These are phyloP conservation scores for Diadegma fenestrale DNA, from an alignment of 2,888 invertebrate species.

Conservation along the genomic window DNA sequence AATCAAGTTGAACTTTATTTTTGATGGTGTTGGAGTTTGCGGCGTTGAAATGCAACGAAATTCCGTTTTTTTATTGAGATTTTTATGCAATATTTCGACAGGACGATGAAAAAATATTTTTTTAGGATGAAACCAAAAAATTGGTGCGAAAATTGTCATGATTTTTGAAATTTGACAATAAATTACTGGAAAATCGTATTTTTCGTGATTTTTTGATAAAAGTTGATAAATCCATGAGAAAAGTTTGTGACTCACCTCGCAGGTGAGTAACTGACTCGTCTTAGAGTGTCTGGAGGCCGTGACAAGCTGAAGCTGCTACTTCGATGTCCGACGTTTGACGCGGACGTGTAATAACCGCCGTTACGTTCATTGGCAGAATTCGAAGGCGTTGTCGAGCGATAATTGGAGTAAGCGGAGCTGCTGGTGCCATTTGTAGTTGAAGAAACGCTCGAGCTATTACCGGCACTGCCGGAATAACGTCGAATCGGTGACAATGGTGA, in stretches of 20 bases:
- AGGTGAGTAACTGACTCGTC: slow-evolving; percentile 75
- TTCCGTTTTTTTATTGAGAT: no score
- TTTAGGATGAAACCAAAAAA: no score
- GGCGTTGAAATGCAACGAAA: not conserved
- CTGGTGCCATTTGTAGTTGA: slow-evolving; percentile 61
- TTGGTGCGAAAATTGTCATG: no score
- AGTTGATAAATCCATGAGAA: no score
- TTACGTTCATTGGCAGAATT: slow-evolving; percentile 72
- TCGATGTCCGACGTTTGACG: slow-evolving; percentile 74
- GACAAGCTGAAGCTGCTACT: slow-evolving; percentile 64
- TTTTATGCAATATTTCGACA: no score
- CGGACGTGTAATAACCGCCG: slow-evolving; percentile 74
- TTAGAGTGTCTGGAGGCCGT: slow-evolving; percentile 64
- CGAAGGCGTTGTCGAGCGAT: slow-evolving; percentile 75
- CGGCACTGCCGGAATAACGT: slow-evolving; percentile 77
- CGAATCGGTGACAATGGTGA: slow-evolving; percentile 81
- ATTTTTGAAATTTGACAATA: no score
- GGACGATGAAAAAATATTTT: no score
- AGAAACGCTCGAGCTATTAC: slow-evolving; percentile 62
- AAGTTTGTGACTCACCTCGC: slow-evolving; percentile 79
- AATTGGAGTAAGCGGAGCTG: slow-evolving; percentile 76
- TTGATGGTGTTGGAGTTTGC: no score
- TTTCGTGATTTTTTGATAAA: no score
- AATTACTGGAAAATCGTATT: no score
- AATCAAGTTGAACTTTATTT: no score